These are phyloP conservation scores for Pogona vitticeps DNA, from an alignment of 2,113 vertebrate species.

Conservation along the genomic window DNA sequence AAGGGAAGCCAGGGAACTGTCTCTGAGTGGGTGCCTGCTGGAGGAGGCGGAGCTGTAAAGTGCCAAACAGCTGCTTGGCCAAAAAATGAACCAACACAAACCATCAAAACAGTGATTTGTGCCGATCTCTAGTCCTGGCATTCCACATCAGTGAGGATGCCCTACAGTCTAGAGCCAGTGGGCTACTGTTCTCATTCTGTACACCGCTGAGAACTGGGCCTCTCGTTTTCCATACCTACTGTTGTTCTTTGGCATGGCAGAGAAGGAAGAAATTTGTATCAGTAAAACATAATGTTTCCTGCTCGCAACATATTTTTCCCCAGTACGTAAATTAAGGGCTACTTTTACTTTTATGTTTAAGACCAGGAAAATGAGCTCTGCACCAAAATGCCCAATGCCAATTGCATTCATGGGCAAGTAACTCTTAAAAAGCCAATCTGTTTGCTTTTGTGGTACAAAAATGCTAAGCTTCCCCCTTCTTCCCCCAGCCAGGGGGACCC, in stretches of 20 bases:
- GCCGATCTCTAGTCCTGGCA: too few relatives aligned
- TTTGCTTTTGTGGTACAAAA: slow-evolving; percentile 9
- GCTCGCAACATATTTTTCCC: slow-evolving; percentile 20
- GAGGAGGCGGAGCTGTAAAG: too few relatives aligned
- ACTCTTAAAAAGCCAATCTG: slow-evolving; percentile 27
- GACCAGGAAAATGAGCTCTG: slow-evolving; percentile 30
- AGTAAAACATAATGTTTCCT: slow-evolving; percentile 11
- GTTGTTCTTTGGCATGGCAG: neutral
- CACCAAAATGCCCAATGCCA: neutral
- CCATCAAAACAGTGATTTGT: too few relatives aligned
- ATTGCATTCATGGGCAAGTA: slow-evolving; percentile 23
- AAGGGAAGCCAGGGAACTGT: too few relatives aligned
- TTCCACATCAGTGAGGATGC: too few relatives aligned
- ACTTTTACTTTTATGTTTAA: slow-evolving; percentile 39
- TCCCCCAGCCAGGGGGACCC: too few relatives aligned
- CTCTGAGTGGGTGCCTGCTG: too few relatives aligned
- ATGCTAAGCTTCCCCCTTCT: neutral
- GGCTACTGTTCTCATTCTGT: too few relatives aligned
- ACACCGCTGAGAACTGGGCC: neutral
- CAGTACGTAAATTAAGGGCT: slow-evolving; percentile 7
- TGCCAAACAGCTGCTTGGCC: too few relatives aligned
- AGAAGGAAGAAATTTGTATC: slow-evolving; percentile 13
- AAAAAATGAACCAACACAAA: too few relatives aligned
- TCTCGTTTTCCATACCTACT: neutral
- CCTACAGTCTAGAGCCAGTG: too few relatives aligned